Percentiles rank a stretch among this genome's conserved stretches.
Evolutionary conservation across 2,113 vertebrate genomes (phyloP).

Genomic region (Pachyramphus minor): DNA sequence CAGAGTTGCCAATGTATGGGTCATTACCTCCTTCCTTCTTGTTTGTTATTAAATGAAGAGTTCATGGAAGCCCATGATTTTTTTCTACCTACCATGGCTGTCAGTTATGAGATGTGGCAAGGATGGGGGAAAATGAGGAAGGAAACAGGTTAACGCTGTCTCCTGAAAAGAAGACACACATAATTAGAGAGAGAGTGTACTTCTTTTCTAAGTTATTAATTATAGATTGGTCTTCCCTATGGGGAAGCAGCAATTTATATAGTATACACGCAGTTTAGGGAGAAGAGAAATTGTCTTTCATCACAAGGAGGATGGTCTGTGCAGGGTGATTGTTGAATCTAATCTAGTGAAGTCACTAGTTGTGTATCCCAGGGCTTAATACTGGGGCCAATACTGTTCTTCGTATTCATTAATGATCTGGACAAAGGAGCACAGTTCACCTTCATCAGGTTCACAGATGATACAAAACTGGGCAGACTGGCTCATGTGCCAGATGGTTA

Average conservation of each 20-base stretch:
- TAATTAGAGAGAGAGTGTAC: constrained; percentile 9
- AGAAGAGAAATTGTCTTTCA: background rate
- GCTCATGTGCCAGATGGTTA: background rate
- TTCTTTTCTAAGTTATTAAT: constrained; percentile 9
- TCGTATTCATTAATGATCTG: background rate
- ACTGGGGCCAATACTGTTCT: background rate
- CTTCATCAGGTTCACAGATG: background rate
- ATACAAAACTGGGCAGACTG: background rate
- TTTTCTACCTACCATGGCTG: background rate
- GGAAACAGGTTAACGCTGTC: background rate
- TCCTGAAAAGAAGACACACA: background rate
- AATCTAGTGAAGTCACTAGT: background rate
- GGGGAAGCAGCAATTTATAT: background rate
- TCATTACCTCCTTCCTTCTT: constrained; percentile 20
- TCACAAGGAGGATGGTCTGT: background rate
- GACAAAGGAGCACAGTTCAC: background rate
- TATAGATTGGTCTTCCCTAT: background rate
- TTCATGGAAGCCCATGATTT: constrained; percentile 1
- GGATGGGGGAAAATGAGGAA: background rate
- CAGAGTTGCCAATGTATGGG: background rate
- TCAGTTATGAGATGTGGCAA: background rate
- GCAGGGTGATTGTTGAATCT: background rate
- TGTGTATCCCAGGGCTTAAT: background rate
- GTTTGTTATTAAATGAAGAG: background rate
- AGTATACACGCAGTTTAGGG: background rate